phyloP scores from a whole-genome alignment of 2,113 vertebrate species.

The Burhinus oedicnemus region DNA sequence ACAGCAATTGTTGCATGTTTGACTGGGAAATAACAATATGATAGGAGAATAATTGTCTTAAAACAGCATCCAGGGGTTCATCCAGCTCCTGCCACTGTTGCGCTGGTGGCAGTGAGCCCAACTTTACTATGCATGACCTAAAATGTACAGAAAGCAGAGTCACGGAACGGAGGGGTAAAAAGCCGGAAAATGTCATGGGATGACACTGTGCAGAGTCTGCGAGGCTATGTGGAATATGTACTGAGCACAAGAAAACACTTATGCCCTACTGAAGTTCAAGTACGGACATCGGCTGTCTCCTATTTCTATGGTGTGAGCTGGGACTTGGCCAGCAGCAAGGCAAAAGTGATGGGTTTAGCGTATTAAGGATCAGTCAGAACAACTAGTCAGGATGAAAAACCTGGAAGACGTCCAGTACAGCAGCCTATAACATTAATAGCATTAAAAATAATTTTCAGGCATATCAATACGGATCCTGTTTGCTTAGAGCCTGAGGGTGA shows the following conservation, averaged over 20 bases:
- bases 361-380: background rate
- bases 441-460: slow-evolving; percentile 42
- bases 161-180: background rate
- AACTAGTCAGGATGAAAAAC: background rate
- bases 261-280: background rate
- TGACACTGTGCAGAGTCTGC: background rate
- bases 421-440: background rate
- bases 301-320: background rate
- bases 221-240: background rate
- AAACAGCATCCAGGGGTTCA: background rate
- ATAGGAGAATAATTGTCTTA: background rate
- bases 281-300: background rate
- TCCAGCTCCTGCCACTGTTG: background rate
- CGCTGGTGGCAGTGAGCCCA: background rate
- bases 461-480: slow-evolving; percentile 29
- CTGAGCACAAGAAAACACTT: background rate
- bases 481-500: background rate
- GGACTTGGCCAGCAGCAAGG: background rate
- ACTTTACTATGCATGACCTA: background rate
- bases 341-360: background rate
- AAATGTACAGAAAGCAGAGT: background rate
- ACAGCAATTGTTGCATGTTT: background rate
- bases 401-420: background rate
- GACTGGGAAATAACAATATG: background rate
- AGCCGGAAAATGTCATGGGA: background rate